Evolutionary conservation across 2,797 vertebrate genomes (phyloP).

Genomic region (Hybognathus amarus): DNA sequence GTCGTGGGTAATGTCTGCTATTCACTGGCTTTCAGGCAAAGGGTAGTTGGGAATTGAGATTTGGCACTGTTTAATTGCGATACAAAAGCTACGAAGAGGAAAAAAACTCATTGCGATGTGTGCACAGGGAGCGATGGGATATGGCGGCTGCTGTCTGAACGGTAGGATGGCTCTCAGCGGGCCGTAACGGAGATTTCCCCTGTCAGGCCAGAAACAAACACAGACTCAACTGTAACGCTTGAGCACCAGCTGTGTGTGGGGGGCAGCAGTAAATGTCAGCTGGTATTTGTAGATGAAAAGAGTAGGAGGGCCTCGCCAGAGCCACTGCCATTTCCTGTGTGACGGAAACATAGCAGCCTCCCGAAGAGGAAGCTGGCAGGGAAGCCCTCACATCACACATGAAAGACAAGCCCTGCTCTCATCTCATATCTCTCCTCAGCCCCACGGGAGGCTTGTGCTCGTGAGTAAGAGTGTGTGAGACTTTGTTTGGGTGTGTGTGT

Average conservation of each 20-base stretch:
- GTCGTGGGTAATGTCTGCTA: slow-evolving; percentile 22
- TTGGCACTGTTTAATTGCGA: slow-evolving; percentile 35
- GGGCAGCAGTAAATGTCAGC: slow-evolving; percentile 57
- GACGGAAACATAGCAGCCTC: slow-evolving; percentile 22
- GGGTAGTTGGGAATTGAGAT: slow-evolving; percentile 24
- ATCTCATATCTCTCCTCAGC: slow-evolving; percentile 29
- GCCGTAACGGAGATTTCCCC: slow-evolving; percentile 36
- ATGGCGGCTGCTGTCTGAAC: slow-evolving; percentile 7
- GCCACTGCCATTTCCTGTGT: slow-evolving; percentile 45
- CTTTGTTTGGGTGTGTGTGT: slow-evolving; percentile 24
- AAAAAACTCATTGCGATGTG: slow-evolving; percentile 15
- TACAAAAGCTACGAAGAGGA: background rate
- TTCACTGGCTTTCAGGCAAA: slow-evolving; percentile 34
- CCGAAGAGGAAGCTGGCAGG: slow-evolving; percentile 40
- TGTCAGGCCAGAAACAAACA: slow-evolving; percentile 35
- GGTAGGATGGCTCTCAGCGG: slow-evolving; percentile 14
- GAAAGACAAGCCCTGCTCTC: slow-evolving; percentile 47
- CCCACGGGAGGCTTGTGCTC: background rate
- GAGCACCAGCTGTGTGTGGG: slow-evolving; percentile 22
- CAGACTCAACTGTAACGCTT: background rate
- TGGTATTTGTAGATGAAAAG: slow-evolving; percentile 58
- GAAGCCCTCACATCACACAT: slow-evolving; percentile 52
- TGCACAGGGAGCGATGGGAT: slow-evolving; percentile 27
- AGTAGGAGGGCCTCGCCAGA: slow-evolving; percentile 26
- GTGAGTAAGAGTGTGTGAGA: background rate